Percentiles rank a stretch among this genome's conserved stretches.
Conservation (phyloP, 2,888 invertebrate genomes). For the Cataglyphis cursor region DNA sequence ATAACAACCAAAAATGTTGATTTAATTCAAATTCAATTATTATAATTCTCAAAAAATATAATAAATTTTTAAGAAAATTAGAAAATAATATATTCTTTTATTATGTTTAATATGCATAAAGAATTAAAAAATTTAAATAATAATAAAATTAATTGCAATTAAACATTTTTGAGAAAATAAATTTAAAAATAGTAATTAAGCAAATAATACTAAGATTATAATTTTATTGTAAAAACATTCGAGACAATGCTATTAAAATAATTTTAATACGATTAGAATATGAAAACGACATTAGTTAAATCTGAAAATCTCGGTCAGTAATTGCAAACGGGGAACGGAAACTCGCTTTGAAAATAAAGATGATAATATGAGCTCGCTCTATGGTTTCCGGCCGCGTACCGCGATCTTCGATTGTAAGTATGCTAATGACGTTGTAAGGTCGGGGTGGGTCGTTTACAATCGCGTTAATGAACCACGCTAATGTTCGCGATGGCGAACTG, state of each 20-base stretch:
- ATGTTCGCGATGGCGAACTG: constrained; percentile 58
- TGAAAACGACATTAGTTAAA: constrained; percentile 8
- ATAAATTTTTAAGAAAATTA: background rate
- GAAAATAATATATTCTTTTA: background rate
- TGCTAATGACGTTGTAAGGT: constrained; percentile 68
- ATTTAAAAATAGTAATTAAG: background rate
- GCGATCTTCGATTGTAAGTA: constrained; percentile 56
- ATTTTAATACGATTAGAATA: constrained; percentile 4
- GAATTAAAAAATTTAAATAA: background rate
- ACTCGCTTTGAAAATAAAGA: constrained; percentile 24
- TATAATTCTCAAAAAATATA: background rate
- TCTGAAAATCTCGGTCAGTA: constrained; percentile 19
- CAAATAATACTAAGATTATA: background rate
- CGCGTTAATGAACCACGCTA: constrained; percentile 71
- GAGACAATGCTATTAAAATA: background rate
- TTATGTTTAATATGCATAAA: background rate
- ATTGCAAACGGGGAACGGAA: constrained; percentile 2
- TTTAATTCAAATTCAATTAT: background rate
- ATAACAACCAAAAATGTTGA: background rate
- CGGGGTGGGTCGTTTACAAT: constrained; percentile 67
- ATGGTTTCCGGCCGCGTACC: constrained; percentile 24
- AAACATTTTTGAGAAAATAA: background rate
- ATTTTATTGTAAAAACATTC: background rate
- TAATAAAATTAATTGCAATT: background rate
- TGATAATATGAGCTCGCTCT: constrained; percentile 31